Conservation (phyloP, 2,113 vertebrate species). For the Hippolais icterina region DNA sequence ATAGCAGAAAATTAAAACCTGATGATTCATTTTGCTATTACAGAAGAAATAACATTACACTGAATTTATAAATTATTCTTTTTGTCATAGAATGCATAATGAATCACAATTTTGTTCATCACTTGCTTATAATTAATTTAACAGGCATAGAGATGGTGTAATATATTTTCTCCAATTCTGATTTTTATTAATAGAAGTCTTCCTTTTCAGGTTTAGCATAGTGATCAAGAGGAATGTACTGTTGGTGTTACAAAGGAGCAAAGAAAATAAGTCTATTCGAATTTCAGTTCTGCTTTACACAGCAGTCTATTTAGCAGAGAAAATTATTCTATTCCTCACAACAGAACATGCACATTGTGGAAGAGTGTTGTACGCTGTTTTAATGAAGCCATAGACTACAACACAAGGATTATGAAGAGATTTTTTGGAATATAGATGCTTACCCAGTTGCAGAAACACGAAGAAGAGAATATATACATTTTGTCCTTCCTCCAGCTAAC, state of each 20-base stretch:
- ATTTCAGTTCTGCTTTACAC: not conserved
- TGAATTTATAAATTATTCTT: constrained; percentile 57
- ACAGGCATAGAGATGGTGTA: not conserved
- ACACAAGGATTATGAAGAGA: not conserved
- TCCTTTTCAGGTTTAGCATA: not conserved
- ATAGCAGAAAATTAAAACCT: constrained; percentile 19
- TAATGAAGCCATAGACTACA: not conserved
- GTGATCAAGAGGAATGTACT: not conserved
- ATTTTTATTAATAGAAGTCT: not conserved
- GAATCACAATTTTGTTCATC: constrained; percentile 38
- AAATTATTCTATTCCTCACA: not conserved
- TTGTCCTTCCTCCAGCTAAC: not conserved
- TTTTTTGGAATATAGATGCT: not conserved
- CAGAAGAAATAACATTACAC: constrained; percentile 47
- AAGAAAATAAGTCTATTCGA: not conserved
- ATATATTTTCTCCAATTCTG: constrained; percentile 12
- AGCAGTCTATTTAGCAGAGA: not conserved
- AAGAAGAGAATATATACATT: not conserved
- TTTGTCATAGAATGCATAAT: constrained; percentile 44
- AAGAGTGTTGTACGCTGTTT: not conserved
- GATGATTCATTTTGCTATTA: constrained; percentile 42
- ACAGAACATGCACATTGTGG: not conserved
- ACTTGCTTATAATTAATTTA: constrained; percentile 56
- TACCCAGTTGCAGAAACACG: not conserved
- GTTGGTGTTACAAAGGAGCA: not conserved